phyloP scores from a whole-genome alignment of 1,140 invertebrate species.

The Homarus americanus region DNA sequence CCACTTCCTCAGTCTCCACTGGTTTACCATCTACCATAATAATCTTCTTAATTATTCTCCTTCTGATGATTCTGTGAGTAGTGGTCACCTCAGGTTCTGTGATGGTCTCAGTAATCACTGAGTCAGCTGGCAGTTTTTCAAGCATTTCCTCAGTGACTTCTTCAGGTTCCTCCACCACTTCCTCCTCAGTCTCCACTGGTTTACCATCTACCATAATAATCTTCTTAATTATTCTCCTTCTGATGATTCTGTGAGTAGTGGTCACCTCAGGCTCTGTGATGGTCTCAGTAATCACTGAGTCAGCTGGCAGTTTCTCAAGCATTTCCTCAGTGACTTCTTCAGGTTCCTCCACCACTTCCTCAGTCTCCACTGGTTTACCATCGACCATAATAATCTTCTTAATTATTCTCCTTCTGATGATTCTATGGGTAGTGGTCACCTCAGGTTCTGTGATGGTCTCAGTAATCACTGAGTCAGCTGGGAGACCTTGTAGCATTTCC shows the following conservation, averaged over 20 bases:
- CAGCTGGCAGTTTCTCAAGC: conserved; percentile 6
- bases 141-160: conserved; percentile 35
- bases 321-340: conserved; percentile 43
- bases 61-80: conserved; percentile 50
- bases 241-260: conserved; percentile 34
- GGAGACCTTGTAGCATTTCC: conserved; percentile 26
- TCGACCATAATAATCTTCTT: conserved; percentile 40
- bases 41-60: conserved; percentile 20
- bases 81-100: conserved; percentile 66
- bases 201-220: conserved; percentile 68
- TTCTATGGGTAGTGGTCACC: conserved; percentile 24
- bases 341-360: conserved; percentile 37
- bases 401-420: conserved; percentile 37
- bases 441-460: conserved; percentile 29
- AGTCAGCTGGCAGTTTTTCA: neutral
- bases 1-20: conserved; percentile 20
- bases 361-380: conserved; percentile 40
- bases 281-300: conserved; percentile 51
- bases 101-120: conserved; percentile 30
- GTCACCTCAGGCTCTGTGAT: conserved; percentile 50
- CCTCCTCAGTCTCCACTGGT: conserved; percentile 71
- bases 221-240: conserved; percentile 54
- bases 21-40: conserved; percentile 16
- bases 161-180: conserved; percentile 58
- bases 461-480: conserved; percentile 24